These are phyloP conservation scores for Uloborus diversus DNA, from an alignment of 1,140 invertebrate genomes.

Conservation along the genomic window DNA sequence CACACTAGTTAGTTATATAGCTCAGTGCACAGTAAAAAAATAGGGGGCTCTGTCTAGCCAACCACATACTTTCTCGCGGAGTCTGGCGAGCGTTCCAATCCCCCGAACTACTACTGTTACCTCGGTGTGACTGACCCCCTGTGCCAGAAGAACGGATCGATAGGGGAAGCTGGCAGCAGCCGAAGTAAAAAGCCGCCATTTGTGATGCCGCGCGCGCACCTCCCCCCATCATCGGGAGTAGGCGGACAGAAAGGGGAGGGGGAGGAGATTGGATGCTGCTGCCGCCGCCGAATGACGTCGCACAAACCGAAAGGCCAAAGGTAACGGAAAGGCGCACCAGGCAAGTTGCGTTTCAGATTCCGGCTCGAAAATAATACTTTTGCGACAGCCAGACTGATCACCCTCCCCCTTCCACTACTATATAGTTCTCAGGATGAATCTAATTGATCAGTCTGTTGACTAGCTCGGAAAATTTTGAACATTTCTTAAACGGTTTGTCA, in stretches of 20 bases:
- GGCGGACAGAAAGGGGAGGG: no score
- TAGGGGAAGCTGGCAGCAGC: conserved; percentile 6
- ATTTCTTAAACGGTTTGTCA: no score
- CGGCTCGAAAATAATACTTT: no score
- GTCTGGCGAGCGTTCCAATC: not conserved
- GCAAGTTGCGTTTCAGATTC: no score
- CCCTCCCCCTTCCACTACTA: no score
- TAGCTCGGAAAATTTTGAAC: no score
- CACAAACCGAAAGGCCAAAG: conserved; percentile 36
- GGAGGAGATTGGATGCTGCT: not conserved
- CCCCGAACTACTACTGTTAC: conserved; percentile 25
- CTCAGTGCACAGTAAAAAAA: no score
- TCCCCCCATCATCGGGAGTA: no score
- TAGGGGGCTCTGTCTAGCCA: conserved; percentile 10
- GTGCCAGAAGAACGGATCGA: not conserved
- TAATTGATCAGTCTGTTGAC: no score
- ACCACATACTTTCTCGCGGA: not conserved
- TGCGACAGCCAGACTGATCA: no score
- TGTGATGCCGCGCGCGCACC: conserved; percentile 15
- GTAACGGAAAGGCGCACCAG: conserved; percentile 3
- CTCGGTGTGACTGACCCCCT: conserved; percentile 31
- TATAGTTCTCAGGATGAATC: no score
- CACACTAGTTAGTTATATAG: no score
- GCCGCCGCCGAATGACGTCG: conserved; percentile 14
- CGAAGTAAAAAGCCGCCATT: conserved; percentile 48